phyloP scores from a whole-genome alignment of 2,113 vertebrate species.

The Poeciliopsis turrubarensis region DNA sequence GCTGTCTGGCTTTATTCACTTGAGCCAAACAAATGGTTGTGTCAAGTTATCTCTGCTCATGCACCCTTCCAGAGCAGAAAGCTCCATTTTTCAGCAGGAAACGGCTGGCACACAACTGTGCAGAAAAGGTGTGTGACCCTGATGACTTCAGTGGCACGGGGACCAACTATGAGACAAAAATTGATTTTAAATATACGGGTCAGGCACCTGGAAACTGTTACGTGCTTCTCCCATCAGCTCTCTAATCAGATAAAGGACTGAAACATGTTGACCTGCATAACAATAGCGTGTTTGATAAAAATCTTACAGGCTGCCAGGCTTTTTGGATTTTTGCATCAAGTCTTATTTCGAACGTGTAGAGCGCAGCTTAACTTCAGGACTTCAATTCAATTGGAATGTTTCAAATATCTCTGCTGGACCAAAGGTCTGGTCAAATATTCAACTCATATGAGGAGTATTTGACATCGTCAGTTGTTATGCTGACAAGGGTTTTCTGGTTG shows the following conservation, averaged over 20 bases:
- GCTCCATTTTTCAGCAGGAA: conserved; percentile 76
- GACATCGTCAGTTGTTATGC: background rate
- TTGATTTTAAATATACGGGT: conserved; percentile 68
- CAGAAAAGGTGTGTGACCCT: conserved; percentile 71
- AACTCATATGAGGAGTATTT: background rate
- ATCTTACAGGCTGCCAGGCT: background rate
- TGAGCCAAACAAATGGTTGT: conserved; percentile 79
- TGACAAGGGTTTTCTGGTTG: too few species aligned
- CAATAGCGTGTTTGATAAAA: conserved; percentile 14
- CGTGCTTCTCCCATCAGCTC: conserved; percentile 45
- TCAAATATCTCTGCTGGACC: background rate
- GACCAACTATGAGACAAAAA: conserved; percentile 69
- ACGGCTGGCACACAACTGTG: conserved; percentile 62
- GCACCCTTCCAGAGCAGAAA: conserved; percentile 68
- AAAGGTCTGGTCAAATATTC: background rate
- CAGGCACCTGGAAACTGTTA: conserved; percentile 38
- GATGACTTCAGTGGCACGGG: conserved; percentile 69
- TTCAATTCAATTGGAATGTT: background rate
- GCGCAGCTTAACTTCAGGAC: background rate
- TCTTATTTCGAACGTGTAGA: conserved; percentile 2
- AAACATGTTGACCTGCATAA: conserved; percentile 31
- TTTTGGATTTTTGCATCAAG: background rate
- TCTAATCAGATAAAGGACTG: conserved; percentile 44
- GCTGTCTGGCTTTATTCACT: conserved; percentile 76
- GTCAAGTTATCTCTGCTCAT: conserved; percentile 78